Base-by-base conservation (phyloP, 2,113 vertebrate species). In the Epinephelus cyanopodus region DNA sequence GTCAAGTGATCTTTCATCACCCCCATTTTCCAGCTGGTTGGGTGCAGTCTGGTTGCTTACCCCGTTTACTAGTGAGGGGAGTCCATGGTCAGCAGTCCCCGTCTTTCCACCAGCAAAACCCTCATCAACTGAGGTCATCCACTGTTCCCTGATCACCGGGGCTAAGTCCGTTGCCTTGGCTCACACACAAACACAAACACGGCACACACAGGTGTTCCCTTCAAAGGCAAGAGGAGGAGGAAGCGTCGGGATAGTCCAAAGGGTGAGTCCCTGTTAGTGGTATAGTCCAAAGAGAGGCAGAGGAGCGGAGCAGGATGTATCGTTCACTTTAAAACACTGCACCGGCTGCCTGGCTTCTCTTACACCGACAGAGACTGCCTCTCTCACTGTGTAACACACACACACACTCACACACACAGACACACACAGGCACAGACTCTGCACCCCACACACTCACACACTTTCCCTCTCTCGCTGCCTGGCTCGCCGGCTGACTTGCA, bases 121-220 rank as follows among this genome's bases (percentile, higher is more conserved):
- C 83, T 87, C 87, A 77, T 89, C 60, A 83, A 65, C 86, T 70
- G 93, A 87, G 90, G 87, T 93, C 90, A 90, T 91, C 77, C 89
- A 88, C 81, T 70, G 50, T 57, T 69, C 87, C 81, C 85, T 39
- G 73, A 21, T 66, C 68, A 69, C 72, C 54, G 61, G 86, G 87
- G 76, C 77, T 53, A 68, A 82, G 79, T 89, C 81, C 63, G 67
- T 56, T 27, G 86, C 54, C 67, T 80, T 21, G 1, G 63, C 58
- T 79, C 25, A 14, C 77, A 50, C 77, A 25, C 72, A 54, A 60
- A 77, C 76, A 52, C 48, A n/a, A 70, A 47, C 45, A 66, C 54
- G 29, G 75, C 47, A 83, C 79, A 69, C 76, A 81, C 86, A 92
- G 92, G 90, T 92, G 92, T 83, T 90, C 79, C 86, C 77, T 83